Evolutionary conservation across 2,888 invertebrate species (phyloP), one percentile per base, ranked within the genome.

Genomic region (Plagodis pulveraria): DNA sequence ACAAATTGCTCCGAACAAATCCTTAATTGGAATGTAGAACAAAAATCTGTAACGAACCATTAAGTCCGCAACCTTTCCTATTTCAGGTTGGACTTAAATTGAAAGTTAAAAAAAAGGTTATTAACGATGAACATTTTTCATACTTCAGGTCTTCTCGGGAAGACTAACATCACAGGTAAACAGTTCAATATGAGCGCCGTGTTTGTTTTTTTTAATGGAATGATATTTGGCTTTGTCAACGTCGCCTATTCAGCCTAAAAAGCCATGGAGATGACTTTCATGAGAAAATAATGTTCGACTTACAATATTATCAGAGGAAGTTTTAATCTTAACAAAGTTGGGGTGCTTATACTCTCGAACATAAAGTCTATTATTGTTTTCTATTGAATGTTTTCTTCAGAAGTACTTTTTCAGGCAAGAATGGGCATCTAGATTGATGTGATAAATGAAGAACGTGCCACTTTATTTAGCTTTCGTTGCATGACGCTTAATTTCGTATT

Each of bases 121-220:
- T 89, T 91, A 91, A 91, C 89, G 87, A 88, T 91, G 89, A 89
- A 88, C 78, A 87, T 91, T 92, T 91, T 91, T 91, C 91, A 91
- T 88, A 88, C 92, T 91, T 89, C 93, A 93, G 93, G 93, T 93
- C 93, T 93, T 93, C 93, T 93, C 92, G 93, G 93, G 89, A 93
- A 93, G 93, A 93, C 93, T 83, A 93, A 92, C 89, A 90, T 93
- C 83, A 91, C 93, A 93, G 93, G 93, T 93, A 93, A 93, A 85
- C 70, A 74, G 73, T 72, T 75, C 70, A 80, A 78, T 78, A 72
- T 46, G 51, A 59, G 56, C 56, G 62, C 72, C 72, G 81, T 88
- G 83, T 89, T 84, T 86, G 73, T 80, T 76, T 78, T 81, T 77
- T 77, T 72, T 53, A 58, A 83, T 84, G 85, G 91, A 89, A 89